Evolutionary conservation across 2,888 invertebrate species (phyloP).

Genomic region (Danaus chrysippus): DNA sequence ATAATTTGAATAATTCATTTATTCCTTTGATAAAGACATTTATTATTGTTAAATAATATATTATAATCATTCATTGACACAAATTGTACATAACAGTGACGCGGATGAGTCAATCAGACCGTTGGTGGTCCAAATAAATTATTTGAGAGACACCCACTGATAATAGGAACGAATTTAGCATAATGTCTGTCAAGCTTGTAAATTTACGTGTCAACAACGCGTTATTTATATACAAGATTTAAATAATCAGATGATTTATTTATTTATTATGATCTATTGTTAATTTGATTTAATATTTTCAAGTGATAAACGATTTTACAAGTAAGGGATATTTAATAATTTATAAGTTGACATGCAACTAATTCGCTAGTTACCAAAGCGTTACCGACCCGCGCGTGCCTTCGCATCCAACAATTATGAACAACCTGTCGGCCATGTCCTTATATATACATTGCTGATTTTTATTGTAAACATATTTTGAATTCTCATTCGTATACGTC

Average conservation of each 20-base stretch:
- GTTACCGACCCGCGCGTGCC: conserved; percentile 60
- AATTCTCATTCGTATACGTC: too few species aligned
- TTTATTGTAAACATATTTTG: too few species aligned
- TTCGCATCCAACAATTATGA: conserved; percentile 8
- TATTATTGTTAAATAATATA: conserved; percentile 51
- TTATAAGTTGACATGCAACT: conserved; percentile 73
- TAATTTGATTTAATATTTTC: too few species aligned
- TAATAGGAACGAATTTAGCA: conserved; percentile 33
- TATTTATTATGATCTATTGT: too few species aligned
- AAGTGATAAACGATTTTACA: conserved; percentile 1
- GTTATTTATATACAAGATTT: too few species aligned
- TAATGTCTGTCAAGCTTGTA: conserved; percentile 19
- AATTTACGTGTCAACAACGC: too few species aligned
- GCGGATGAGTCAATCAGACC: conserved; percentile 33
- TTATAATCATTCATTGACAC: conserved; percentile 37
- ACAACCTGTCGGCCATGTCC: too few species aligned
- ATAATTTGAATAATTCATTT: conserved; percentile 59
- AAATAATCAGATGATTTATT: too few species aligned
- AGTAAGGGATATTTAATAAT: conserved; percentile 48
- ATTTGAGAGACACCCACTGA: conserved; percentile 30
- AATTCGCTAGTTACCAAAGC: conserved; percentile 69
- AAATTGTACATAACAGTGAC: conserved; percentile 33
- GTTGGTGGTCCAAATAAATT: conserved; percentile 38
- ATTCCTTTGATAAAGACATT: conserved; percentile 50
- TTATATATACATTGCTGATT: too few species aligned